Evolutionary conservation across 2,797 vertebrate genomes (phyloP).

Genomic region (Bucorvus abyssinicus): DNA sequence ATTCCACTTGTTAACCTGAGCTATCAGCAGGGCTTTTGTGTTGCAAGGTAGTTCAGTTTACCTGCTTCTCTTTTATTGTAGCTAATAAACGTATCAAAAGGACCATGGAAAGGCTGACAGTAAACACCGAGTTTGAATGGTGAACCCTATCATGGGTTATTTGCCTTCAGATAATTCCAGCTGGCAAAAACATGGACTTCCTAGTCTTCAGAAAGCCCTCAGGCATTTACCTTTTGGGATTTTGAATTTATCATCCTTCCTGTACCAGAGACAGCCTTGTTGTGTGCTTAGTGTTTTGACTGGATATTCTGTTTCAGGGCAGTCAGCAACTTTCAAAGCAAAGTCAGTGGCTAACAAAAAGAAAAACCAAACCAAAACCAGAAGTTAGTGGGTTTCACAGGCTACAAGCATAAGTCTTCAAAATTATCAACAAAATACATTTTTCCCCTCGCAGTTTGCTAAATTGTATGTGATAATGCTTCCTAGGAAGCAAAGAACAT

Average conservation of each 20-base stretch:
- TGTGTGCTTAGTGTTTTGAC: slow-evolving; percentile 79
- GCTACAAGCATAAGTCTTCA: not conserved
- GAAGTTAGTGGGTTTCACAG: not conserved
- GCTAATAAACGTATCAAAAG: not conserved
- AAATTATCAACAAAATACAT: not conserved
- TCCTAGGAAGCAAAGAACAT: not conserved
- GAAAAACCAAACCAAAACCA: not conserved
- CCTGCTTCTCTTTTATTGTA: not conserved
- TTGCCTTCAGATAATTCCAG: not conserved
- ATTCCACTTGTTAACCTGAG: not conserved
- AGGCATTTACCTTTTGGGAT: slow-evolving; percentile 89
- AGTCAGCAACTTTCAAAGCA: slow-evolving; percentile 84
- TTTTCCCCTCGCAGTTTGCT: not conserved
- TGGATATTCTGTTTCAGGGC: slow-evolving; percentile 86
- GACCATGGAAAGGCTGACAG: not conserved
- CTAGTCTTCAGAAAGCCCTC: not conserved
- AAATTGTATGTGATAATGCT: not conserved
- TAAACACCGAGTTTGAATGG: not conserved
- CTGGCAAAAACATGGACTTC: not conserved
- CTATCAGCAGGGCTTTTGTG: not conserved
- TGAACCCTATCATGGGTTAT: not conserved
- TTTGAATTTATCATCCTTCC: slow-evolving; percentile 95
- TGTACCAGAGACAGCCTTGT: slow-evolving; percentile 90
- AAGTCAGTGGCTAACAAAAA: slow-evolving; percentile 87
- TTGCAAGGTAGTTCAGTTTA: not conserved